Percentiles rank a stretch among this genome's conserved stretches.
These are phyloP conservation scores for Lissocephala sabroskyi DNA, from an alignment of 2,888 invertebrate species.

Conservation along the genomic window DNA sequence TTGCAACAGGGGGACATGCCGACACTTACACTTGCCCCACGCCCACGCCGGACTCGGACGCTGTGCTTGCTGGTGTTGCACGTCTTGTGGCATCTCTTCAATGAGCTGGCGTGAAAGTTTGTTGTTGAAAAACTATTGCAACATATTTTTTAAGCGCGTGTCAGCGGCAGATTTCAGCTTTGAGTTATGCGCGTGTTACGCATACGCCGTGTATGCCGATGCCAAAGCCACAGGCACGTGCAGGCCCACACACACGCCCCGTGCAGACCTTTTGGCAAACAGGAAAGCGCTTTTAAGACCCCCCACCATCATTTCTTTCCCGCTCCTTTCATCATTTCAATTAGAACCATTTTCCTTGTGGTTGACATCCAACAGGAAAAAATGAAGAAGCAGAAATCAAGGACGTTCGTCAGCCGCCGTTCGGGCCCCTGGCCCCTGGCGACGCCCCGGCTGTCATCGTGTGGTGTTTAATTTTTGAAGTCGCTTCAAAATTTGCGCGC, in stretches of 20 bases:
- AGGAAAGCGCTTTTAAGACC: not conserved
- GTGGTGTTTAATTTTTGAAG: slow-evolving; percentile 6
- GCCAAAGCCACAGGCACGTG: slow-evolving; percentile 13
- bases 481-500: not conserved
- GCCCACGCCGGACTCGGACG: no score
- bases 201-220: slow-evolving; percentile 37
- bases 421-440: no score
- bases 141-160: slow-evolving; percentile 23
- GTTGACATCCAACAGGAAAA: no score
- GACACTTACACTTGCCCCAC: no score
- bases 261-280: not conserved
- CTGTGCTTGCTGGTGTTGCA: no score
- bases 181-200: slow-evolving; percentile 41
- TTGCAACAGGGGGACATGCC: slow-evolving; percentile 16
- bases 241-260: not conserved
- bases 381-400: not conserved
- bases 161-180: slow-evolving; percentile 42
- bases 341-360: slow-evolving; percentile 19
- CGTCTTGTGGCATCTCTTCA: no score
- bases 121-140: slow-evolving; percentile 23
- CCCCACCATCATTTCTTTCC: not conserved
- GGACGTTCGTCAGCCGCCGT: slow-evolving; percentile 1
- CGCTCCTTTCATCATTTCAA: slow-evolving; percentile 18
- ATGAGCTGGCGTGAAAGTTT: slow-evolving; percentile 21
- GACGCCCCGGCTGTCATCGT: slow-evolving; percentile 1